These are phyloP conservation scores for Triops cancriformis DNA, from an alignment of 1,140 invertebrate genomes.

Conservation along the genomic window DNA sequence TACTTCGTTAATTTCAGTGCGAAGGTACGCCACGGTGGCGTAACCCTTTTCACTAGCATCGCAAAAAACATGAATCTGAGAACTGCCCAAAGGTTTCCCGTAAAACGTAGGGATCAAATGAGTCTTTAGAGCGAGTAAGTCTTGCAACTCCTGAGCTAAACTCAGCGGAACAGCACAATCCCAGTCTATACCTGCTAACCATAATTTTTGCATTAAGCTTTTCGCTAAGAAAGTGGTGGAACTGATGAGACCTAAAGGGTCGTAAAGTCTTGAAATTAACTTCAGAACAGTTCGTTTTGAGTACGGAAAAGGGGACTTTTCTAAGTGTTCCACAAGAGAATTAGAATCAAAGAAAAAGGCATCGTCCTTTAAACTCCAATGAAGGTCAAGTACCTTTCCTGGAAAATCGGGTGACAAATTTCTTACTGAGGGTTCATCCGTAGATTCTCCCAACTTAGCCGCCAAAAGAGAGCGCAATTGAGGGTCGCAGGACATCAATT, in stretches of 20 bases:
- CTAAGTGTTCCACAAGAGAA: not conserved
- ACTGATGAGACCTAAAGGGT: conserved; percentile 19
- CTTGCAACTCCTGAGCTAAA: not conserved
- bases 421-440: no score
- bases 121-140: not conserved
- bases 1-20: not conserved
- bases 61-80: conserved; percentile 12
- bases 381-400: conserved; percentile 31
- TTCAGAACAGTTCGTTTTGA: conserved; percentile 24
- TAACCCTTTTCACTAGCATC: conserved; percentile 16
- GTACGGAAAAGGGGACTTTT: not conserved
- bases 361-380: conserved; percentile 29
- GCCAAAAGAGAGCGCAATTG: conserved; percentile 26
- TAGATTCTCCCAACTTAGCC: not conserved
- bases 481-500: conserved; percentile 27
- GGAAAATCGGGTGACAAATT: not conserved
- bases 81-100: not conserved
- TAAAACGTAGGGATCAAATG: not conserved
- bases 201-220: conserved; percentile 24
- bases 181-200: conserved; percentile 21
- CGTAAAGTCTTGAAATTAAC: conserved; percentile 23
- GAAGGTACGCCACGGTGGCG: not conserved
- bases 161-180: not conserved
- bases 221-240: conserved; percentile 19
- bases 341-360: not conserved